Conservation (phyloP, 2,888 invertebrate species). For the Oasisia sp. region DNA sequence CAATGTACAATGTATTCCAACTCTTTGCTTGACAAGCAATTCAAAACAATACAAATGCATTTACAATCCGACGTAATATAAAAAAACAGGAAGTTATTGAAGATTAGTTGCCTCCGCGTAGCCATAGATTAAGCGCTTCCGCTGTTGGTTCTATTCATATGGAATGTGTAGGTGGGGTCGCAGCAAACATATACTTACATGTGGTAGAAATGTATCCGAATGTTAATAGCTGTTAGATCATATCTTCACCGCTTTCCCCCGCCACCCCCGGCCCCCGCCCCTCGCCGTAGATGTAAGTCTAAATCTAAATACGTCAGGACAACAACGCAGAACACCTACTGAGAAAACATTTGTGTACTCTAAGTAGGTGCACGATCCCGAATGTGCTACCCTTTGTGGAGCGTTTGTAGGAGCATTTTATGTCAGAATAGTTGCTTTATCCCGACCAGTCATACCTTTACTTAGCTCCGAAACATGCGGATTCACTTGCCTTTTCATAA, state of each 20-base stretch:
- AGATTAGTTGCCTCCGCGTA: too few species aligned
- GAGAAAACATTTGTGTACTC: background rate
- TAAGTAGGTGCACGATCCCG: background rate
- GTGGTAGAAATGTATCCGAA: background rate
- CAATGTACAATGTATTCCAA: too few species aligned
- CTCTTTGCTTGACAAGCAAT: too few species aligned
- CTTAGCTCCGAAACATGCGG: background rate
- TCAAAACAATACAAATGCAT: too few species aligned
- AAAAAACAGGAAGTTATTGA: too few species aligned
- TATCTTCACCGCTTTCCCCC: background rate
- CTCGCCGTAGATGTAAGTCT: background rate
- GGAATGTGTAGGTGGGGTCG: too few species aligned
- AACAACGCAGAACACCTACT: background rate
- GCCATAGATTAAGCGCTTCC: too few species aligned
- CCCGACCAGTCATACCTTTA: background rate
- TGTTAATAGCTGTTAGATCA: background rate
- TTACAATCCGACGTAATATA: too few species aligned
- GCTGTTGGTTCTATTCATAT: too few species aligned
- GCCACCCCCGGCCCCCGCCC: too few species aligned
- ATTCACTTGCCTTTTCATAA: background rate
- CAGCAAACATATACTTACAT: too few species aligned
- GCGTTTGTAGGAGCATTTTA: background rate
- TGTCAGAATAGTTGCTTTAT: background rate
- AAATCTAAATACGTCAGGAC: background rate
- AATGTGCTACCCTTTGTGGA: background rate